Evolutionary conservation across 2,888 invertebrate species (phyloP), one percentile per base, ranked within the genome.

Genomic region (Ophion obscuratus): DNA sequence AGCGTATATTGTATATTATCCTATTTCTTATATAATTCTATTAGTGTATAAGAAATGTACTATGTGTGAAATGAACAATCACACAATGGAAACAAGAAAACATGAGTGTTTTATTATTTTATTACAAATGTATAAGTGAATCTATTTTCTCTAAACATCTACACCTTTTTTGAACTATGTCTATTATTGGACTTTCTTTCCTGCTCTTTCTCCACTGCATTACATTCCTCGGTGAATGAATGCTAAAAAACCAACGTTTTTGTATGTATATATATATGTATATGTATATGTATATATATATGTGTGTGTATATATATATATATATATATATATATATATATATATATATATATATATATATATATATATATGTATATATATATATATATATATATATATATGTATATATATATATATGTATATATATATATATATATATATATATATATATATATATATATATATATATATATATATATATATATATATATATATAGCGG

Each of bases 141-240:
- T 6, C 7, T 40, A 20, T 68, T 20, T 24, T 53, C 36, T 53
- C 31, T 40, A 57, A 36, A 24, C 62, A 40, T 7, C 1, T 40
- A 40, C 9, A 9, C 7, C 40, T 40, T 40, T 9, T 5, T 40
- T 9, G 40, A 40, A 2, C 31, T 31, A 31, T 40, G 40, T 40
- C 40, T 40, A 5, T 40, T 9, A 40, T 40, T 40, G 40, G 40
- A 9, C 24, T 80, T 71, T 64, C 62, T 3, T 31, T 61, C 36
- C 17, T 11, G 10, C 53, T 73, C 36, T 64, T 64, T 66, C 80
- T 24, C 57, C 59, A 57, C 20, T 31, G 71, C 64, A 6, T 76
- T 47, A 40, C 73, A 77, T 80, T 80, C 82, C 76, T 73, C 10
- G 14, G 85, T 17, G 82, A 79, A 71, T 79, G 71, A 14, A 36